Base-by-base conservation (phyloP, 2,113 vertebrate genomes). In the Rhea americana region DNA sequence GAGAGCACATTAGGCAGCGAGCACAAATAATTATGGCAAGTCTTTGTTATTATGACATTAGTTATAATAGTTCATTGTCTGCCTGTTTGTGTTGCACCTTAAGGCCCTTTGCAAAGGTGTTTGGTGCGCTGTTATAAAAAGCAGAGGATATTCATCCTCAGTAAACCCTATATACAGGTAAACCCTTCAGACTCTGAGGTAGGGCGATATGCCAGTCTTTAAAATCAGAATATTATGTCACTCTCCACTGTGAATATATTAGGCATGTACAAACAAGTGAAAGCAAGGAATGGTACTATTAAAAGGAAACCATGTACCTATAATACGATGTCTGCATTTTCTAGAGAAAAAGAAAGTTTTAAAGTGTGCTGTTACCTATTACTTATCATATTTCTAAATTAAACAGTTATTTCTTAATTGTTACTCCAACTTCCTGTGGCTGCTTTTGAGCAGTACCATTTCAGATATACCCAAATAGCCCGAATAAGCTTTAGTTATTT, bases 31-130 rank as follows among this genome's bases (percentile, higher is more conserved):
- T 95, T 87, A 89, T 0, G 75, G 72, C 77, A 92, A 77, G 79
- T 92, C 90, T 92, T 95, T 89, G 89, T 94, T 93, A 89, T 95
- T 94, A 90, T 93, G 84, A 87, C 82, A 90, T 94, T 91, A 92
- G 91, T 94, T 95, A 95, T 83, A 82, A 67, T 95, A 95, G 94
- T 90, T 95, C 81, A 94, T 94, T 95, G 88, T 71, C 86, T 92
- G 84, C 76, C 41, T 85, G 63, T 55, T 95, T 8, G 3, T 59
- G 53, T 79, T 32, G 51, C 53, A 82, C 77, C 86, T 94, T 59
- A 79, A 15, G 0, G 14, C 30, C 32, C 85, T 87, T 82, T 83
- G 63, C 83, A 63, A 74, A 87, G 62, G 30, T 86, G 25, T 86
- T 67, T 86, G 68, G 41, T 81, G 5, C n/a, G 4, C 50, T 53